Evolutionary conservation across 2,113 vertebrate genomes (phyloP).

Genomic region (Paratilapia polleni): DNA sequence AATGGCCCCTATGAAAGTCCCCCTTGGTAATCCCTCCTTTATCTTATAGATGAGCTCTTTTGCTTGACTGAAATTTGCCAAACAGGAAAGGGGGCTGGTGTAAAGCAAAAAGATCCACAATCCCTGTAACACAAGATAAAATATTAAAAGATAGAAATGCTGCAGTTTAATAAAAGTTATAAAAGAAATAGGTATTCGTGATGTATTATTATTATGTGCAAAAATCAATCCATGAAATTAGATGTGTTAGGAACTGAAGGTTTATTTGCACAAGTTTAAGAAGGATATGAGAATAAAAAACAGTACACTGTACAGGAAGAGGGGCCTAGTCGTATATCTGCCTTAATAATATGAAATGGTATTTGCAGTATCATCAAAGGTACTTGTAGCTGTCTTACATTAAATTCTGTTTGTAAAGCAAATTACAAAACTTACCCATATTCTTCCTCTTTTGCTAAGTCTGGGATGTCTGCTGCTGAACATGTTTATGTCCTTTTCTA

Average conservation of each 20-base stretch:
- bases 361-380: not conserved
- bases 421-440: conserved; percentile 78
- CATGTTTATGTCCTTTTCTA: conserved; percentile 78
- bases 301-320: not conserved
- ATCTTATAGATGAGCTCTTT: conserved; percentile 94
- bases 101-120: conserved; percentile 85
- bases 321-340: not conserved
- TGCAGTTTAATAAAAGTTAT: not conserved
- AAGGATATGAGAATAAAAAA: not conserved
- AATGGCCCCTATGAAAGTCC: conserved; percentile 90
- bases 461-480: conserved; percentile 64
- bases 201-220: not conserved
- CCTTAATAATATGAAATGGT: not conserved
- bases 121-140: conserved; percentile 75
- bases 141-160: conserved; percentile 14
- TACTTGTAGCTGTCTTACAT: not conserved
- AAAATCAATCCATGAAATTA: conserved; percentile 1
- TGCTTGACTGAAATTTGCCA: conserved; percentile 90
- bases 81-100: conserved; percentile 87
- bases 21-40: conserved; percentile 92
- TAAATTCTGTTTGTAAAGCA: conserved; percentile 10
- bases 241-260: not conserved
- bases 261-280: not conserved
- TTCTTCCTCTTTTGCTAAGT: conserved; percentile 69
- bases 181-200: not conserved